A percentile compares a stretch with the other conserved stretches of the same genome.
Evolutionary conservation across 2,797 vertebrate species (phyloP).

Genomic region (Linurgus olivaceus): DNA sequence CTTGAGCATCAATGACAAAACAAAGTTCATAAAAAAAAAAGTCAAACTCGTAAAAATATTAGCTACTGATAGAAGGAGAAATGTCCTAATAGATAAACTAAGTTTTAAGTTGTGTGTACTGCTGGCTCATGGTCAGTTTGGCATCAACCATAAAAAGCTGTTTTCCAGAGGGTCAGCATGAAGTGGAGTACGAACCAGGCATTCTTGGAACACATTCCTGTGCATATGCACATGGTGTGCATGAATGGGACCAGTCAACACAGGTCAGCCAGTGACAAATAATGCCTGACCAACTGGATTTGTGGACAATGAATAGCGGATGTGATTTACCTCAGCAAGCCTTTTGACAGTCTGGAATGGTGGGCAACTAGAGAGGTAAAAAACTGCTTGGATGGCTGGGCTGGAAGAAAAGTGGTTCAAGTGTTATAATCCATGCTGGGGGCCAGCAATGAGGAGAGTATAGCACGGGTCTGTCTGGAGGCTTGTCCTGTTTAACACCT

Average conservation of each 20-base stretch:
- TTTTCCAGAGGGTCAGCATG: neutral
- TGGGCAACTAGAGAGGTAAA: neutral
- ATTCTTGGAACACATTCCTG: neutral
- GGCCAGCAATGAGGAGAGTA: neutral
- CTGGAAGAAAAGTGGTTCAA: neutral
- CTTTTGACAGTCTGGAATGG: neutral
- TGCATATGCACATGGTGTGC: neutral
- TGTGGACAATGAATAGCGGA: neutral
- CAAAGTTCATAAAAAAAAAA: neutral
- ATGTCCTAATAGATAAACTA: neutral
- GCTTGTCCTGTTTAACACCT: neutral
- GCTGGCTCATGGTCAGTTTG: neutral
- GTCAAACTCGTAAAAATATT: neutral
- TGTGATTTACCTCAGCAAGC: neutral
- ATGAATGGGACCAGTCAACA: neutral
- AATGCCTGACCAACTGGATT: neutral
- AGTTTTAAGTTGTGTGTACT: neutral
- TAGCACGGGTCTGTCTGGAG: neutral
- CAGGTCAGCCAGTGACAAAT: neutral
- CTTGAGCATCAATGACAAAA: neutral
- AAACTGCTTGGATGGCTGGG: neutral
- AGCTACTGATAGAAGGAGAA: neutral
- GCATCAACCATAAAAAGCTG: neutral
- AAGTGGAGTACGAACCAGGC: neutral
- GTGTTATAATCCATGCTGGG: rapidly evolving